Conservation (phyloP, 2,113 vertebrate genomes). For the Oceanites oceanicus region DNA sequence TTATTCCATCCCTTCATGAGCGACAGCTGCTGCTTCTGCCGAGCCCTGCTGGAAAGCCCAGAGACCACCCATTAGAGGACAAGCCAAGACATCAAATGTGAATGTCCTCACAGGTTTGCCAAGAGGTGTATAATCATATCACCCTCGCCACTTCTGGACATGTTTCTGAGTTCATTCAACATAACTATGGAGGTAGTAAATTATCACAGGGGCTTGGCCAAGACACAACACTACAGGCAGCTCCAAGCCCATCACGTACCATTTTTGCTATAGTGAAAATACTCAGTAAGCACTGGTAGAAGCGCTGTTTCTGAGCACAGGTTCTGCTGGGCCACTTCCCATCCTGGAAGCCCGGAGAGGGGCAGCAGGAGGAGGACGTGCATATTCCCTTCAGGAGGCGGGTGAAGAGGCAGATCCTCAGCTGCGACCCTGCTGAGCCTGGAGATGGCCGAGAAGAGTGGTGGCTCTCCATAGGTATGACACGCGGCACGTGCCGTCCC, state of each 20-base stretch:
- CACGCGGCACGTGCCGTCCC: accelerated
- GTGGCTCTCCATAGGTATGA: not conserved
- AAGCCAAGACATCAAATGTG: not conserved
- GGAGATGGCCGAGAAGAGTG: accelerated
- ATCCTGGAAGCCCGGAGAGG: not conserved
- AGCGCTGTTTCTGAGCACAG: not conserved
- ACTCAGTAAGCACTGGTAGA: not conserved
- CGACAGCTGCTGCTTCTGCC: not conserved
- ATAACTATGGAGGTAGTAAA: not conserved
- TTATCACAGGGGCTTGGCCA: not conserved
- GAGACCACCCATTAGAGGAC: not conserved
- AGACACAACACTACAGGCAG: not conserved
- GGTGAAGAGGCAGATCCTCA: not conserved
- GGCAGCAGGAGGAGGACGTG: not conserved
- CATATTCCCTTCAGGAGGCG: accelerated
- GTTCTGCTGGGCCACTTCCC: not conserved
- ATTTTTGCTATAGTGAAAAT: not conserved
- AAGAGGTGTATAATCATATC: not conserved
- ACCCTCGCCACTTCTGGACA: not conserved
- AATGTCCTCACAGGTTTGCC: not conserved
- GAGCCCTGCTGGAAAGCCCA: not conserved
- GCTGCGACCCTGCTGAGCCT: accelerated
- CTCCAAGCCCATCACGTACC: not conserved
- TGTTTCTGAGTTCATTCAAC: not conserved
- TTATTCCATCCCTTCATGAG: not conserved